Conservation (phyloP, 2,113 vertebrate genomes). For the Varanus salvator region DNA sequence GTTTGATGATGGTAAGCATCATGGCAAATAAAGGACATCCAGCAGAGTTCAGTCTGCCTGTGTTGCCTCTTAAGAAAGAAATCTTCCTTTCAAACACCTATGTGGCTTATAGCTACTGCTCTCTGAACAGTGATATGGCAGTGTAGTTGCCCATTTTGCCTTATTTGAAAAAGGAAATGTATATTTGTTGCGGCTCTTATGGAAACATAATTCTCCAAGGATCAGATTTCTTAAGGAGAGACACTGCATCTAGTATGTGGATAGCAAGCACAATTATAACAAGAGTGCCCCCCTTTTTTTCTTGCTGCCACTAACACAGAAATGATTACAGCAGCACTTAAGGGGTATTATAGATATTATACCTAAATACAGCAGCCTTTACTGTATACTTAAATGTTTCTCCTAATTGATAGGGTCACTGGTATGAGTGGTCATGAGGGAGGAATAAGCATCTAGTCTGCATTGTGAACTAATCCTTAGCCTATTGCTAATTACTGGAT, state of each 20-base stretch:
- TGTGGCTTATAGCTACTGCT: not conserved
- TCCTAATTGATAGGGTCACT: not conserved
- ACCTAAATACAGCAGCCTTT: not conserved
- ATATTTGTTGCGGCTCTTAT: not conserved
- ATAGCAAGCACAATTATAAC: not conserved
- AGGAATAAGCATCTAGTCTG: not conserved
- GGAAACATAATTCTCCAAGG: not conserved
- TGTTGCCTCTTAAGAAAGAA: not conserved
- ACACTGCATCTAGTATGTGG: not conserved
- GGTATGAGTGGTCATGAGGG: not conserved
- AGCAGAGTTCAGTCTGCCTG: conserved; percentile 7
- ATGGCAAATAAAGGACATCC: conserved; percentile 24
- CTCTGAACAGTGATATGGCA: not conserved
- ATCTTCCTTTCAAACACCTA: not conserved
- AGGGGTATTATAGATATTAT: no score
- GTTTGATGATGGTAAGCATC: conserved; percentile 2
- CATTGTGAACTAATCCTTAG: not conserved
- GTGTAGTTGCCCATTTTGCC: not conserved
- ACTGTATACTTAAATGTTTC: not conserved
- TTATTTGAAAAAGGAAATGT: not conserved
- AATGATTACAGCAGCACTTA: not conserved
- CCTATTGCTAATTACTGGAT: not conserved
- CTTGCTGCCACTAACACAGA: not conserved
- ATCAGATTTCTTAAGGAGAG: not conserved
- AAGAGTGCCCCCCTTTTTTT: no score